Evolutionary conservation across 2,888 invertebrate species (phyloP).

Genomic region (Lasioglossum calceatum): DNA sequence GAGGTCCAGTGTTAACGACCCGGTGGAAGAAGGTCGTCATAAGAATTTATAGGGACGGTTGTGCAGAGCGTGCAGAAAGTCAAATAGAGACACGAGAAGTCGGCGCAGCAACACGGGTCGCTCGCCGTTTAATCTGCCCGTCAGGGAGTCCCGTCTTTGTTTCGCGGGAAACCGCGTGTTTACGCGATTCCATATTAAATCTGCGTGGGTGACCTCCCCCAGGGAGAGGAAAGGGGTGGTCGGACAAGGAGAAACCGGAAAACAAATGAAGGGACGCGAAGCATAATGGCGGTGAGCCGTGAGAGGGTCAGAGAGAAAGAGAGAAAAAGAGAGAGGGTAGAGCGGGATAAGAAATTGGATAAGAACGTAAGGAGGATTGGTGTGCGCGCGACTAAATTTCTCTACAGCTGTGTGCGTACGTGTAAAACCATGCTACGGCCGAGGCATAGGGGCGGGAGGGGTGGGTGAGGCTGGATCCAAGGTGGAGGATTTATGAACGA

Average conservation of each 20-base stretch:
- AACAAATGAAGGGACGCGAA: conserved; percentile 70
- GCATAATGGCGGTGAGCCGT: conserved; percentile 65
- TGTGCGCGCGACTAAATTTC: conserved; percentile 66
- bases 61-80: not conserved
- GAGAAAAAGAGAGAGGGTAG: not conserved
- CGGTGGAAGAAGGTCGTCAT: not conserved
- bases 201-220: conserved; percentile 61
- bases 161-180: conserved; percentile 52
- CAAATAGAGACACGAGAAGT: conserved; percentile 14
- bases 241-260: conserved; percentile 65
- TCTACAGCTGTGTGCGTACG: conserved; percentile 32
- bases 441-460: conserved; percentile 7
- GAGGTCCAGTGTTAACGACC: not conserved
- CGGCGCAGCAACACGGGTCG: not conserved
- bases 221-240: conserved; percentile 57
- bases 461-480: conserved; percentile 59
- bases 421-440: conserved; percentile 37
- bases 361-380: conserved; percentile 69
- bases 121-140: conserved; percentile 11
- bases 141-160: conserved; percentile 19
- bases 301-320: conserved; percentile 30
- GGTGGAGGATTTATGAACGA: conserved; percentile 81
- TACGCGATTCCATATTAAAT: conserved; percentile 58
- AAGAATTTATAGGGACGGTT: not conserved
- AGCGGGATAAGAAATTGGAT: conserved; percentile 69